Conservation (phyloP, 2,888 invertebrate species). For the Lycocerus yunnanus region DNA sequence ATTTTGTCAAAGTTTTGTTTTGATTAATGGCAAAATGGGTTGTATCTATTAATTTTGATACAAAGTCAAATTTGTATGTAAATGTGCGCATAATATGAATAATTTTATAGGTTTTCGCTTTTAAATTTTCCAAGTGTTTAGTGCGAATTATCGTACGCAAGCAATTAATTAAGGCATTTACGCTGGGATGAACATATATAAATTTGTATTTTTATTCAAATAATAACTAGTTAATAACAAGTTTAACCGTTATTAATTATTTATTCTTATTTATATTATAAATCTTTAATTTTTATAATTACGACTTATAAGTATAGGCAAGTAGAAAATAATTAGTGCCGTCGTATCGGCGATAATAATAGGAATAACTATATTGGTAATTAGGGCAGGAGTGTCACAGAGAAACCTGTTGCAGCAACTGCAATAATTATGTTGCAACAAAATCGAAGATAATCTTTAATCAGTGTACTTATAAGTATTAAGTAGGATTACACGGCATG, state of each 20-base stretch:
- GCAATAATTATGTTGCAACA: constrained; percentile 13
- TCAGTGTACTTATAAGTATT: background rate
- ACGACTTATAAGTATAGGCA: background rate
- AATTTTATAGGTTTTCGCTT: background rate
- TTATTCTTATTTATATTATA: background rate
- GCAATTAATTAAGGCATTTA: background rate
- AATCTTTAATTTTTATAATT: background rate
- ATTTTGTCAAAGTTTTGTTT: background rate
- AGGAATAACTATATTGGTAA: constrained; percentile 1
- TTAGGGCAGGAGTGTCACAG: constrained; percentile 24
- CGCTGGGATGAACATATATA: background rate
- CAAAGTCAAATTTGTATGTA: background rate
- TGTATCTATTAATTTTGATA: background rate
- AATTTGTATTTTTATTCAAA: background rate
- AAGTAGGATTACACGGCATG: constrained; percentile 19
- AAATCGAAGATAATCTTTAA: background rate
- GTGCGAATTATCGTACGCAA: background rate
- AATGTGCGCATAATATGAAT: background rate
- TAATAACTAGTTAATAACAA: background rate
- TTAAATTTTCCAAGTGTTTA: background rate
- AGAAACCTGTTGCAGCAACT: constrained; percentile 17
- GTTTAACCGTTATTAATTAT: background rate
- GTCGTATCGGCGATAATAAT: background rate
- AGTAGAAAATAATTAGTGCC: background rate
- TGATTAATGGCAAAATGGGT: background rate